Conservation (phyloP, 2,797 vertebrate species). For the Pantherophis alleghaniensis region DNA sequence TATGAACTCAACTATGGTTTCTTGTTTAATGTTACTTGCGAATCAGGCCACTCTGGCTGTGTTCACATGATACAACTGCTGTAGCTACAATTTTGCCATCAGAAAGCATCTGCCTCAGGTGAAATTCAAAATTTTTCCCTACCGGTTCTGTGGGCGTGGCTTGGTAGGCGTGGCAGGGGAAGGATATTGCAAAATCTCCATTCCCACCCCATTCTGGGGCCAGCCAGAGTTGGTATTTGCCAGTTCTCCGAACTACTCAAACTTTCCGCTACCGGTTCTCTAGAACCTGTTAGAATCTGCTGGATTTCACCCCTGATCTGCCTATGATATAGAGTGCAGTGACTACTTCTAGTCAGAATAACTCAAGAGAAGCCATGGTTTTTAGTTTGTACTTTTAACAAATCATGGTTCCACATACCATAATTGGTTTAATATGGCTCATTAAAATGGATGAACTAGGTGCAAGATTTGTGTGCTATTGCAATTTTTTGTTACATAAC, state of each 20-base stretch:
- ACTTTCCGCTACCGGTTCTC: too few relatives aligned
- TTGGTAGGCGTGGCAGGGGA: too few relatives aligned
- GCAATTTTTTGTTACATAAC: not conserved
- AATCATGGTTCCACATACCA: not conserved
- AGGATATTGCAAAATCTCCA: too few relatives aligned
- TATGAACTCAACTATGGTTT: not conserved
- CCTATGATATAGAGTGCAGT: not conserved
- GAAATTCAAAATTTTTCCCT: too few relatives aligned
- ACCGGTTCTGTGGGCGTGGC: too few relatives aligned
- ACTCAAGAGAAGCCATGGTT: not conserved
- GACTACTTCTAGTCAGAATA: not conserved
- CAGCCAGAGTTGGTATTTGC: too few relatives aligned
- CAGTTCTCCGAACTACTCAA: too few relatives aligned
- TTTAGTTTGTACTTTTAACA: not conserved
- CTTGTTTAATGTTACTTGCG: not conserved
- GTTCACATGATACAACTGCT: not conserved
- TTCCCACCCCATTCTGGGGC: too few relatives aligned
- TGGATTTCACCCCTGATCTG: too few relatives aligned
- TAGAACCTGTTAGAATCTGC: too few relatives aligned
- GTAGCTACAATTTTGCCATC: not conserved
- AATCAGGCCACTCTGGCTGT: not conserved
- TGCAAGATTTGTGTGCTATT: not conserved
- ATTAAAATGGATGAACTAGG: not conserved
- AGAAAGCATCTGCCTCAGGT: not conserved
- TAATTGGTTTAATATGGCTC: not conserved